Conservation (phyloP, 2,888 invertebrate species). For the Gryllus longicercus region DNA sequence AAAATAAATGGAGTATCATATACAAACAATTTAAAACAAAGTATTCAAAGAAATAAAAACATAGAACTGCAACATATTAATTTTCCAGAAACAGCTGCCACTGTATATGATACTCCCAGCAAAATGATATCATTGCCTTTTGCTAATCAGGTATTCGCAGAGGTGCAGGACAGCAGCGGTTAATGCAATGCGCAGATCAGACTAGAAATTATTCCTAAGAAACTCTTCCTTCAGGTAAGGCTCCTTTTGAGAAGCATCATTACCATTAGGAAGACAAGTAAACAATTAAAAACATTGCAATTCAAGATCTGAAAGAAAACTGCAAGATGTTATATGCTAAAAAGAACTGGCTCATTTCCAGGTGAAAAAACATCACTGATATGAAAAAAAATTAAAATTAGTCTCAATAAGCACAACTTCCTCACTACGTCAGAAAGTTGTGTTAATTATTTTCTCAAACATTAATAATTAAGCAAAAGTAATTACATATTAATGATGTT, state of each 20-base stretch:
- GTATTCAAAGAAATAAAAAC: not conserved
- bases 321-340: conserved; percentile 21
- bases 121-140: conserved; percentile 2
- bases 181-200: conserved; percentile 25
- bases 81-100: not conserved
- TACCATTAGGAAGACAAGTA: not conserved
- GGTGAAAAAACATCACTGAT: conserved; percentile 10
- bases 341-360: conserved; percentile 27
- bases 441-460: not conserved
- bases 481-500: not conserved
- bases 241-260: conserved; percentile 22
- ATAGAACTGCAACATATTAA: not conserved
- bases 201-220: not conserved
- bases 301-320: conserved; percentile 29
- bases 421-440: not conserved
- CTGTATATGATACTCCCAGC: conserved; percentile 5
- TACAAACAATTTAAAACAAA: not conserved
- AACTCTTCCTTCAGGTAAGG: conserved; percentile 26
- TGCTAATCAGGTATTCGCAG: not conserved
- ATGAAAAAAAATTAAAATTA: not conserved
- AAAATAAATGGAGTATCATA: conserved; percentile 18
- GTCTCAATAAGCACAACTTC: not conserved
- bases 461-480: not conserved
- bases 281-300: conserved; percentile 21
- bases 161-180: not conserved